Base-by-base conservation (phyloP, 2,113 vertebrate genomes). In the Spheniscus mendiculus region DNA sequence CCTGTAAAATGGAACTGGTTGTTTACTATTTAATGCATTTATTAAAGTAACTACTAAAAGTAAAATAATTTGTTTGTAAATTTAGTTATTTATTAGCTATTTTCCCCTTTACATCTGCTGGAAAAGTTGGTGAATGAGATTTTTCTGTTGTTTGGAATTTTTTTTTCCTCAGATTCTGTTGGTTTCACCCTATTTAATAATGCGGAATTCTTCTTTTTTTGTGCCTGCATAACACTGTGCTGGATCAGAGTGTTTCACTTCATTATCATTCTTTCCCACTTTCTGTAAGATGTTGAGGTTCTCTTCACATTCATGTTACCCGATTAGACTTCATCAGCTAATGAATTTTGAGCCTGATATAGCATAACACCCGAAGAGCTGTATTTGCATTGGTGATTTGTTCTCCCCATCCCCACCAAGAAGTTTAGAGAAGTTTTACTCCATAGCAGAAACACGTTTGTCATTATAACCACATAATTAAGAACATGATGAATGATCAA, bases 361-460 rank as follows among this genome's bases (percentile, higher is more conserved):
- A 19, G 23, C 9, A 27, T 0, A 2, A 45, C 34, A 70, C 23
- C 38, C 17, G 19, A 73, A 81, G 17, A 65, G 11, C 9, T 62
- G 5, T 59, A 63, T 87, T 80, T 59, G 13, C 18, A 18, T 65
- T 82, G 10, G 16, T 69, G 56, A 88, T 74, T 82, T 78, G 17
- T 93, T 69, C 15, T 15, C 20, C 45, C 13, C 15, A 66, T 20
- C 20, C 9, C 10, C 0, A 0, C 8, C n/a, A 69, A 63, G 58
- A 87, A 83, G 13, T 4, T 73, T 40, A 69, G 15, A 87, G 32
- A 53, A 72, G 21, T 58, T 78, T 66, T 53, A 67, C 19, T 83
- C 16, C 14, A 45, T 34, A 15, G 1, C 49, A 84, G 81, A 81
- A 80, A 56, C 42, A 92, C 13, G 18, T 50, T 71, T 73, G 15